A percentile compares a stretch with the other conserved stretches of the same genome.
Evolutionary conservation across 2,888 invertebrate species (phyloP).

Genomic region (Zootermopsis nevadensis): DNA sequence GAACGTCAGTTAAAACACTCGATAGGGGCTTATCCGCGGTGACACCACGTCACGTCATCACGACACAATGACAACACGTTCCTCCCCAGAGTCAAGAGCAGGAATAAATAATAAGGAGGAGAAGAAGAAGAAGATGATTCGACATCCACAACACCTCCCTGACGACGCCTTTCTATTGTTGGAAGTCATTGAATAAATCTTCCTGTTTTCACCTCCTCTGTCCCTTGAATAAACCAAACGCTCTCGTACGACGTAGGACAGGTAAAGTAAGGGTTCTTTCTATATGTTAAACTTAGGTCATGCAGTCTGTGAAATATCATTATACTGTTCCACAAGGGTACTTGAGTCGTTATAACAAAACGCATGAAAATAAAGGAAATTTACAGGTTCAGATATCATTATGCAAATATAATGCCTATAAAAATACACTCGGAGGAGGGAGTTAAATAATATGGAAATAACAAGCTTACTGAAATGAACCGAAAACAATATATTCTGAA

Average conservation of each 20-base stretch:
- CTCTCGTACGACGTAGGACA: not conserved
- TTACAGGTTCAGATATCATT: no score
- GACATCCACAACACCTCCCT: constrained; percentile 18
- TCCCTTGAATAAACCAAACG: not conserved
- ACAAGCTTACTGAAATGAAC: no score
- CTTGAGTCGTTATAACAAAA: not conserved
- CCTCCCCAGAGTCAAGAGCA: not conserved
- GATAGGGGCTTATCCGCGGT: not conserved
- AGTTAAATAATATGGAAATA: no score
- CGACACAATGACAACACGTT: constrained; percentile 17
- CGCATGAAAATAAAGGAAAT: not conserved
- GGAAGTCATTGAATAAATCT: constrained; percentile 14
- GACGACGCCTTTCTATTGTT: constrained; percentile 25
- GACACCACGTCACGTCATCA: not conserved
- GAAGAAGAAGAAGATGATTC: constrained; percentile 2
- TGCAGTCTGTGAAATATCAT: not conserved
- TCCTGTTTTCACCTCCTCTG: not conserved
- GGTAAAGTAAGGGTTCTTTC: not conserved
- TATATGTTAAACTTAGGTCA: not conserved
- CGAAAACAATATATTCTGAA: no score
- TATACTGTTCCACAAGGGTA: not conserved
- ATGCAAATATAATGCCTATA: no score
- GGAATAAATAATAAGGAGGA: constrained; percentile 13
- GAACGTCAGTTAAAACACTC: not conserved
- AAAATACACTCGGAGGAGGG: no score